Conservation (phyloP, 2,113 vertebrate species). For the Cisticola juncidis region DNA sequence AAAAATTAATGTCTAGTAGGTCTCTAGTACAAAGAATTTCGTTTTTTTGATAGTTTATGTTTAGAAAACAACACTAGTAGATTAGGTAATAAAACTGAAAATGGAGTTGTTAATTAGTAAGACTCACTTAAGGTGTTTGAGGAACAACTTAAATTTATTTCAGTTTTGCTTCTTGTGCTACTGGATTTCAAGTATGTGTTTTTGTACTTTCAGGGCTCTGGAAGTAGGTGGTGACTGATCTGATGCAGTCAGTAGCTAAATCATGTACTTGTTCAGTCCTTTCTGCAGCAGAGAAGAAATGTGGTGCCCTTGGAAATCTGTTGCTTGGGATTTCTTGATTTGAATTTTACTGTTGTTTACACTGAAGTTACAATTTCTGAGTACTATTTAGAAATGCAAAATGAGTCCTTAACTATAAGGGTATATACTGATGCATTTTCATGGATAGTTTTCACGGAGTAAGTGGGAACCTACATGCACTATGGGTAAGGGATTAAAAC, state of each 20-base stretch:
- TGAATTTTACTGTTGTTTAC: neutral
- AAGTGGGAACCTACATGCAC: neutral
- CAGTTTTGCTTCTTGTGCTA: neutral
- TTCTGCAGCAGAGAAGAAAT: neutral
- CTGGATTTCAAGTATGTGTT: neutral
- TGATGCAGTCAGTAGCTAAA: neutral
- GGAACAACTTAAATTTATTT: neutral
- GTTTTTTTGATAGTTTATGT: neutral
- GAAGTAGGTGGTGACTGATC: neutral
- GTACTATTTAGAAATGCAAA: neutral
- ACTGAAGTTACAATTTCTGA: neutral
- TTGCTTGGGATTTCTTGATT: neutral
- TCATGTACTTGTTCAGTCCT: neutral
- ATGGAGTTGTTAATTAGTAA: neutral
- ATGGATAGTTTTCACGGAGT: neutral
- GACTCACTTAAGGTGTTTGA: neutral
- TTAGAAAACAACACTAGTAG: neutral
- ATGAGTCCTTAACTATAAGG: neutral
- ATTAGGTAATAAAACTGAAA: neutral
- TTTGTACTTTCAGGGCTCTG: neutral
- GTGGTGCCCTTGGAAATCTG: neutral
- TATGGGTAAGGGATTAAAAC: neutral
- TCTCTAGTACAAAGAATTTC: neutral
- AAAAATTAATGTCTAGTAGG: neutral
- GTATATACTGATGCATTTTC: neutral